Conservation (phyloP, 2,113 vertebrate genomes). For the Emydura subglobosa region DNA sequence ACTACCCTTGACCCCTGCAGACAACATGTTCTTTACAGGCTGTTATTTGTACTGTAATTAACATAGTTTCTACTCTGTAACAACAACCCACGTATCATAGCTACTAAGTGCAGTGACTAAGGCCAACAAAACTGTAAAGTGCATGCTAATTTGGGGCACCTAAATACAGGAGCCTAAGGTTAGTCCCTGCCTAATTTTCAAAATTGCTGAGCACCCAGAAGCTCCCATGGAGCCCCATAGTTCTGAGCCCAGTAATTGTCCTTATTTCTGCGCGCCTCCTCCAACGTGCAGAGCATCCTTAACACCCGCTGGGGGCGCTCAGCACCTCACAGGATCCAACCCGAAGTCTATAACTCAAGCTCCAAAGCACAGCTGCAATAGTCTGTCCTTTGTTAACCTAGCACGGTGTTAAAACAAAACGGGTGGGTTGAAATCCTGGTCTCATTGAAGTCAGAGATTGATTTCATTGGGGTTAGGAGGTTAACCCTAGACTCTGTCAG, state of each 20-base stretch:
- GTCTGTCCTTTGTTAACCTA: not conserved
- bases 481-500: not conserved
- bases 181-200: not conserved
- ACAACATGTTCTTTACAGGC: not conserved
- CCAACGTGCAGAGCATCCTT: constrained; percentile 32
- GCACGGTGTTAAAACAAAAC: constrained; percentile 1
- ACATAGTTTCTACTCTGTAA: not conserved
- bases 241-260: not conserved
- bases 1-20: not conserved
- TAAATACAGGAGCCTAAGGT: not conserved
- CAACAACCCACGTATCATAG: too few relatives aligned
- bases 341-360: not conserved
- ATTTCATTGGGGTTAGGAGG: not conserved
- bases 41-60: accelerated
- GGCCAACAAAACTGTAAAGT: not conserved
- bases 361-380: not conserved
- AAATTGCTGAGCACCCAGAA: constrained; percentile 21
- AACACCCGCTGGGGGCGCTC: not conserved
- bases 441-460: not conserved
- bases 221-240: not conserved
- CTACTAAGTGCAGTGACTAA: accelerated
- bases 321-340: accelerated
- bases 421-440: not conserved
- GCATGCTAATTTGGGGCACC: not conserved
- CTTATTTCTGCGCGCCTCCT: not conserved